Percentiles rank a stretch among this genome's conserved stretches.
Evolutionary conservation across 92 coral and sea anemone genomes (phyloP).

Genomic region (Palythoa grandiflora): DNA sequence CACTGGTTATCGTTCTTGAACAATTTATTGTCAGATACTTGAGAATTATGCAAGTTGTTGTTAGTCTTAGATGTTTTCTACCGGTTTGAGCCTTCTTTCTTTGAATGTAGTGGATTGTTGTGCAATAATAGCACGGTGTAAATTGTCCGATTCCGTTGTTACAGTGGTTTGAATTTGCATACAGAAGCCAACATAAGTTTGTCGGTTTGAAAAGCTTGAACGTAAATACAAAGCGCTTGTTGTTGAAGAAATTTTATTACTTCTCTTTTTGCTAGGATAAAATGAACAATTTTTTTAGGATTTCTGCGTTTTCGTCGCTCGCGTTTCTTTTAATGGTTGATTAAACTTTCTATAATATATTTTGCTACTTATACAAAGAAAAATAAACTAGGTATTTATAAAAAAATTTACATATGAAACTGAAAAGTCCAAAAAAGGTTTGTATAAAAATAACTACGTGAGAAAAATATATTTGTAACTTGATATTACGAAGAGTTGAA

Average conservation of each 20-base stretch:
- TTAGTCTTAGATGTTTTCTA: not conserved
- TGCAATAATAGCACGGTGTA: slow-evolving; percentile 14
- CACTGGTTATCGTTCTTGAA: not conserved
- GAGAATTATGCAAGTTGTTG: not conserved
- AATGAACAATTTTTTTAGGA: not conserved
- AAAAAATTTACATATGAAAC: slow-evolving; percentile 30
- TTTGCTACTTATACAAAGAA: slow-evolving; percentile 32
- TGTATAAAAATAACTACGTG: not conserved
- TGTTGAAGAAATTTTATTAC: not conserved
- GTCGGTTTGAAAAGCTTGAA: not conserved
- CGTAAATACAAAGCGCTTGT: not conserved
- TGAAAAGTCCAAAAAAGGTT: not conserved
- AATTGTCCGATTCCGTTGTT: slow-evolving; percentile 17
- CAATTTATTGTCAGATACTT: not conserved
- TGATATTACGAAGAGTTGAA: not conserved
- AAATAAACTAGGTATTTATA: slow-evolving; percentile 26
- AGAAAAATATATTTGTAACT: not conserved
- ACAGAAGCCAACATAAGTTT: not conserved
- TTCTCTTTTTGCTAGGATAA: not conserved
- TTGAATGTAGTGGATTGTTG: slow-evolving; percentile 3
- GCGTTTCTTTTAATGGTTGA: not conserved
- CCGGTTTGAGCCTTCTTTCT: not conserved
- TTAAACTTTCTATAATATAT: slow-evolving; percentile 34
- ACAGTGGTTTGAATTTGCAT: slow-evolving; percentile 11
- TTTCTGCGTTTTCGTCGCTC: not conserved